phyloP scores from a whole-genome alignment of 2,888 invertebrate genomes.

The Phaonia tiefii region DNA sequence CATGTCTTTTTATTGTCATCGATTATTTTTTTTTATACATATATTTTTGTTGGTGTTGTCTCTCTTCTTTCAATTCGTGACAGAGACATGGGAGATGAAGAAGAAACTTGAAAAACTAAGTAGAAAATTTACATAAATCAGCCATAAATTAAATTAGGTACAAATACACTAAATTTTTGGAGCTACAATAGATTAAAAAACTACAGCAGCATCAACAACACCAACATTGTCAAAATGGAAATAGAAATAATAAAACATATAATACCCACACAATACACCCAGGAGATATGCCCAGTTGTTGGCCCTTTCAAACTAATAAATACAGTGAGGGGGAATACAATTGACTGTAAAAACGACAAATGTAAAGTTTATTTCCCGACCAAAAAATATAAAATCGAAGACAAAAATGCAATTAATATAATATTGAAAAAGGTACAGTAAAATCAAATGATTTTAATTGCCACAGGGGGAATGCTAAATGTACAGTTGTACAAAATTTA shows the following conservation, averaged over 20 bases:
- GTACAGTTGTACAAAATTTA: background rate
- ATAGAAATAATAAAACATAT: constrained; percentile 31
- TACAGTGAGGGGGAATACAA: background rate
- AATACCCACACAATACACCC: constrained; percentile 29
- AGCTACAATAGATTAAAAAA: constrained; percentile 33
- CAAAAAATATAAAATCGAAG: no score
- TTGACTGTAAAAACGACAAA: no score
- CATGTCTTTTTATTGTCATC: constrained; percentile 48
- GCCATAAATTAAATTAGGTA: constrained; percentile 69
- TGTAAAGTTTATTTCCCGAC: no score
- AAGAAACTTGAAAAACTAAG: constrained; percentile 51
- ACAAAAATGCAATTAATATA: constrained; percentile 38
- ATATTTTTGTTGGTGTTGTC: constrained; percentile 22
- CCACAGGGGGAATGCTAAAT: constrained; percentile 41
- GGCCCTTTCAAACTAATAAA: background rate
- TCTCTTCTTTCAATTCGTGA: background rate
- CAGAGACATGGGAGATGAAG: constrained; percentile 26
- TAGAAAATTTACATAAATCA: constrained; percentile 68
- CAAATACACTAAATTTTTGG: constrained; percentile 53
- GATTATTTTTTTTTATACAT: constrained; percentile 24
- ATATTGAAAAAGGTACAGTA: constrained; percentile 34
- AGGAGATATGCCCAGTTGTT: background rate
- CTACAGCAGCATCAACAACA: constrained; percentile 10
- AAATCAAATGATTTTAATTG: constrained; percentile 2
- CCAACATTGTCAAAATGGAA: constrained; percentile 1